These are phyloP conservation scores for Micronycteris hirsuta DNA, from an alignment of 2,113 vertebrate species.

Conservation along the genomic window DNA sequence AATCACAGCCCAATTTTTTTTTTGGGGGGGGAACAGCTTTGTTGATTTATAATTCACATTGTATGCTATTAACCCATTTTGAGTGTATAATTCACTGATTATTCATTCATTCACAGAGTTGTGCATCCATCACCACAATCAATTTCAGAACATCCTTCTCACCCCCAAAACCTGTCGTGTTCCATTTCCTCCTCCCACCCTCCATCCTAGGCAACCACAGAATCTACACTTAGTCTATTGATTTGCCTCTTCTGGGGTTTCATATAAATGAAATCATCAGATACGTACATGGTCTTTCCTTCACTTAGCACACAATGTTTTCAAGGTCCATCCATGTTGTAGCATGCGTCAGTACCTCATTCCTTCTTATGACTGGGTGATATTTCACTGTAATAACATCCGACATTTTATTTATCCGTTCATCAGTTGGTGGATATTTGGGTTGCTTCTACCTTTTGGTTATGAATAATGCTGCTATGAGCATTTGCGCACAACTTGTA, in stretches of 20 bases:
- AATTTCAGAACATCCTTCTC: not conserved
- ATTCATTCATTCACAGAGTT: not conserved
- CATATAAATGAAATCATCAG: not conserved
- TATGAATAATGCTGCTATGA: not conserved
- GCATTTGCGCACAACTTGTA: not conserved
- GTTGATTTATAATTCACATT: not conserved
- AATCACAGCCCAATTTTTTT: not conserved
- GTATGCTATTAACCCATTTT: not conserved
- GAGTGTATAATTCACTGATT: not conserved
- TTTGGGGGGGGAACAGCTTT: not conserved
- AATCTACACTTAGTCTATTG: not conserved
- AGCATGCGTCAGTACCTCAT: not conserved
- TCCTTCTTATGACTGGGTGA: not conserved
- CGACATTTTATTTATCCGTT: not conserved
- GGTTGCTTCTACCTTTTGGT: not conserved
- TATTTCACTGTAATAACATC: not conserved
- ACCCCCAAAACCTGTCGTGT: not conserved
- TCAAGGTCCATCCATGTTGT: not conserved
- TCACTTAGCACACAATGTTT: not conserved
- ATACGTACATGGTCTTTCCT: not conserved
- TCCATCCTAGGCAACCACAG: not conserved
- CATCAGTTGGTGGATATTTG: not conserved
- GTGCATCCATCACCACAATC: not conserved
- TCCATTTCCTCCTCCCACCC: not conserved
- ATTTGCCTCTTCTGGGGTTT: not conserved